Percentiles rank a stretch among this genome's conserved stretches.
These are phyloP conservation scores for Patella depressa DNA, from an alignment of 2,888 invertebrate genomes.

Conservation along the genomic window DNA sequence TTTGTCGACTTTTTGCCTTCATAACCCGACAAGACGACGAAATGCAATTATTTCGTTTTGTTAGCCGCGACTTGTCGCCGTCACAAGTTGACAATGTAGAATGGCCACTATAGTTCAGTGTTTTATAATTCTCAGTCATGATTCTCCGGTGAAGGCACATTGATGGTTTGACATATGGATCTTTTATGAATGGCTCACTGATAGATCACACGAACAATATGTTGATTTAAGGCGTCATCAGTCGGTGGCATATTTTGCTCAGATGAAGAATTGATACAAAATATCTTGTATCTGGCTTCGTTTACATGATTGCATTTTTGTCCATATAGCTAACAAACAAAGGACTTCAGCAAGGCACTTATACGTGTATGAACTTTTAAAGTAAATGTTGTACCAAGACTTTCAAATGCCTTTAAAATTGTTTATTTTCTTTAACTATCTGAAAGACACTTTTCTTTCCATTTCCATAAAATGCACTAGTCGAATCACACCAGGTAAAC, in stretches of 20 bases:
- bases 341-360: not conserved
- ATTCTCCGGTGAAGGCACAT: not conserved
- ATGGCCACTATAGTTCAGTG: not conserved
- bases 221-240: not conserved
- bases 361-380: not conserved
- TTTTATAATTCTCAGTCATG: not conserved
- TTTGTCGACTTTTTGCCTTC: too few species aligned
- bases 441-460: not conserved
- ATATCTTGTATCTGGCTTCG: not conserved
- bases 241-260: not conserved
- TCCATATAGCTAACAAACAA: not conserved
- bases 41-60: too few species aligned
- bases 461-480: not conserved
- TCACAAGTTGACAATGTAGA: too few species aligned
- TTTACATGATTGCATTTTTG: not conserved
- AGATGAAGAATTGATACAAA: not conserved
- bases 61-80: too few species aligned
- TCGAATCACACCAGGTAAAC: not conserved
- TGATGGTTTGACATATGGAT: not conserved
- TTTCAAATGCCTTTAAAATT: not conserved
- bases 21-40: too few species aligned
- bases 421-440: not conserved
- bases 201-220: not conserved
- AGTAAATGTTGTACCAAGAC: not conserved
- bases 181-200: not conserved